phyloP scores from a whole-genome alignment of 2,888 invertebrate species.

The Lathronympha strigana region DNA sequence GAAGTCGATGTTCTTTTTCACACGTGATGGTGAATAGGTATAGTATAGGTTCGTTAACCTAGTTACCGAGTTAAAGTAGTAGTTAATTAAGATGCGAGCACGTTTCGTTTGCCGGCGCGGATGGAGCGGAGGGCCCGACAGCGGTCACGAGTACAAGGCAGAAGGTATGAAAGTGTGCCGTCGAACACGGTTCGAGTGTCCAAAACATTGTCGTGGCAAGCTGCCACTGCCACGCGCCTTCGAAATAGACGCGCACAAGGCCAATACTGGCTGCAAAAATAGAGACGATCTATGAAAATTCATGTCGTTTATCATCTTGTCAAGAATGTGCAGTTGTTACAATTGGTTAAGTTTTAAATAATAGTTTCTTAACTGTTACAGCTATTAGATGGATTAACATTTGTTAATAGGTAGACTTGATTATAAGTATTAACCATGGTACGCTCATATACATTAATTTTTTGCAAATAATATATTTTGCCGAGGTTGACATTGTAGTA shows the following conservation, averaged over 20 bases:
- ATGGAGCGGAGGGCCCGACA: slow-evolving; percentile 34
- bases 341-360: slow-evolving; percentile 14
- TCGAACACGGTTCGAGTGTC: slow-evolving; percentile 53
- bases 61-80: slow-evolving; percentile 72
- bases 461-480: too few species aligned
- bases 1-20: slow-evolving; percentile 67
- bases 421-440: too few species aligned
- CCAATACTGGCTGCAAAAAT: slow-evolving; percentile 74
- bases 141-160: slow-evolving; percentile 45
- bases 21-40: slow-evolving; percentile 63
- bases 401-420: neutral
- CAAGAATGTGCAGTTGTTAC: slow-evolving; percentile 20
- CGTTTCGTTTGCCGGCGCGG: slow-evolving; percentile 44
- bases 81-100: slow-evolving; percentile 67
- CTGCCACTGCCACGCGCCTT: slow-evolving; percentile 64
- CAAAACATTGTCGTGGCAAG: slow-evolving; percentile 75
- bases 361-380: neutral
- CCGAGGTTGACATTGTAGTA: too few species aligned
- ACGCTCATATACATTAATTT: too few species aligned
- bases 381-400: neutral
- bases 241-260: slow-evolving; percentile 76
- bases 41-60: slow-evolving; percentile 79
- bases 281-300: slow-evolving; percentile 54
- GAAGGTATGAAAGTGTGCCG: slow-evolving; percentile 78
- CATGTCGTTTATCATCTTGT: slow-evolving; percentile 47